These are phyloP conservation scores for Lacerta bilineata DNA, from an alignment of 2,797 vertebrate species.

Conservation along the genomic window DNA sequence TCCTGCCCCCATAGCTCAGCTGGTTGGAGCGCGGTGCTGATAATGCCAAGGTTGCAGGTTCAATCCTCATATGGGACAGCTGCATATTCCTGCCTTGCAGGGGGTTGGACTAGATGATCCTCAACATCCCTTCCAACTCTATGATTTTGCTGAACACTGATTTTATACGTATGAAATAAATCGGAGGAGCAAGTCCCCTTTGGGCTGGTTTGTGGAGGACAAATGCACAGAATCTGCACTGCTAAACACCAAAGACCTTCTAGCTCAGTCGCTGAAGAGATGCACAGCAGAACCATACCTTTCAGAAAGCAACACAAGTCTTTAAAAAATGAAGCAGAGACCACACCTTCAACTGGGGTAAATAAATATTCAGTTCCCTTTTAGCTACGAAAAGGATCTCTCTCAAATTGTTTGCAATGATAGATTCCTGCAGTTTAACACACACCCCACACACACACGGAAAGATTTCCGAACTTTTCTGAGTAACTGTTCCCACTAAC, in stretches of 20 bases:
- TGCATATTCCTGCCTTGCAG: no score
- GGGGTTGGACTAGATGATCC: no score
- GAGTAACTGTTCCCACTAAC: background rate
- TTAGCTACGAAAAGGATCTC: background rate
- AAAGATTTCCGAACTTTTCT: slow-evolving; percentile 3
- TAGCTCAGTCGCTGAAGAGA: no score
- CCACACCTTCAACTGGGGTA: background rate
- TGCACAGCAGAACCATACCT: background rate
- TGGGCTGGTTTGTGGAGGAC: background rate
- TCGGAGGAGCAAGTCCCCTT: background rate
- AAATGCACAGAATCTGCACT: background rate
- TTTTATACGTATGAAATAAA: background rate
- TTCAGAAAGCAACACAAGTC: background rate
- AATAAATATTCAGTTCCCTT: background rate
- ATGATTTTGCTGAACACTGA: background rate
- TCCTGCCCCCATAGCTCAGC: no score
- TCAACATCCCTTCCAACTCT: no score
- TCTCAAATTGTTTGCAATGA: background rate
- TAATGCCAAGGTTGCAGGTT: no score
- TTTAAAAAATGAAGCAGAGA: background rate
- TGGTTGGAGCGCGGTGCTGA: no score
- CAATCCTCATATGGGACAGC: no score
- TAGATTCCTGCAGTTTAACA: background rate
- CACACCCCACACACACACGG: background rate
- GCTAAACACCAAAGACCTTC: background rate